These are phyloP conservation scores for Apogon talboti DNA, from an alignment of 2,797 vertebrate species.

Conservation along the genomic window DNA sequence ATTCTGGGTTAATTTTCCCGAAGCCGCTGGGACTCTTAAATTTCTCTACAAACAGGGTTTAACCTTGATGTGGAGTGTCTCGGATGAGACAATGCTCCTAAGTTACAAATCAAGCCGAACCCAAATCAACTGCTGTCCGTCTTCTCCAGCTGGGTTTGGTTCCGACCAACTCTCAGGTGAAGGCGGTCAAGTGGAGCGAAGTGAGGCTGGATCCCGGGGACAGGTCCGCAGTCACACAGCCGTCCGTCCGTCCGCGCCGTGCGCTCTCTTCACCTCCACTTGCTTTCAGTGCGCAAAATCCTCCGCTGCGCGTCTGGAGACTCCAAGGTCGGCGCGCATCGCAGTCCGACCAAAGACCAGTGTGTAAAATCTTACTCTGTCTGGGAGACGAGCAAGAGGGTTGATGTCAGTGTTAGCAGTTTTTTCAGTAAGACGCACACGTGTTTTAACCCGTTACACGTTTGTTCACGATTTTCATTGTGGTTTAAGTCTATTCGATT, in stretches of 20 bases:
- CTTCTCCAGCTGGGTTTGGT: too few species aligned
- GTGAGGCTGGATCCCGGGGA: constrained; percentile 40
- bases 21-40: constrained; percentile 37
- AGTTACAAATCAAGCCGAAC: too few species aligned
- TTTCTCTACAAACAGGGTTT: constrained; percentile 25
- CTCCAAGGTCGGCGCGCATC: constrained; percentile 60
- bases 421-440: constrained; percentile 36
- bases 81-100: too few species aligned
- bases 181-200: constrained; percentile 24
- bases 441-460: constrained; percentile 59
- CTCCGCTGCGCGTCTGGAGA: constrained; percentile 63
- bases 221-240: constrained; percentile 39
- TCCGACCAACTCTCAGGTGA: too few species aligned
- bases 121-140: too few species aligned
- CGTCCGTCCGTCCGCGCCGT: constrained; percentile 43
- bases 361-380: constrained; percentile 45
- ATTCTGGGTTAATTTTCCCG: constrained; percentile 22
- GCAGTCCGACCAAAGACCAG: constrained; percentile 34
- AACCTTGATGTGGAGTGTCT: constrained; percentile 18
- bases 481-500: neutral
- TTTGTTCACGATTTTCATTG: neutral
- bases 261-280: constrained; percentile 37
- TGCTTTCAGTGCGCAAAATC: constrained; percentile 68
- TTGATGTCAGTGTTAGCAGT: constrained; percentile 44
- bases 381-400: constrained; percentile 39